phyloP scores from a whole-genome alignment of 2,113 vertebrate genomes.

The Clarias batrachus region DNA sequence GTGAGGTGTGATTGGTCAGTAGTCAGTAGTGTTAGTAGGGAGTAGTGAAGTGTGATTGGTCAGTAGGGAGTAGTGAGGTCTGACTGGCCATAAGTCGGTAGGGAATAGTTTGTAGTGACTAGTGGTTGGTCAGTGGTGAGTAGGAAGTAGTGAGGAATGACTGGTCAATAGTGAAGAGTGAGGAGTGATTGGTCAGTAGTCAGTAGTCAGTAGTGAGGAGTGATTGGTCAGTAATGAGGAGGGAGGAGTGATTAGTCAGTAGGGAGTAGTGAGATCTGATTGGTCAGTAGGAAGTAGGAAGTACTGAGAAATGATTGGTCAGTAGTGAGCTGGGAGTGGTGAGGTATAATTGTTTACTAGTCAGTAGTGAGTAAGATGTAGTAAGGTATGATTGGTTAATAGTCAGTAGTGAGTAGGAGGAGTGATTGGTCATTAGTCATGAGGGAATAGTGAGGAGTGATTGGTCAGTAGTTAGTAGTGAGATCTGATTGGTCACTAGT shows the following conservation, averaged over 20 bases:
- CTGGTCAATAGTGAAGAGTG: neutral
- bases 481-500: neutral
- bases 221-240: neutral
- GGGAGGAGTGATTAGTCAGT: neutral
- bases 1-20: neutral
- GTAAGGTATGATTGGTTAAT: neutral
- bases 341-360: too few species aligned
- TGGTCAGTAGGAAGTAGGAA: neutral
- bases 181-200: neutral
- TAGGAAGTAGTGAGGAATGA: neutral
- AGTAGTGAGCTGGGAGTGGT: neutral
- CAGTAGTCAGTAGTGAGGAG: neutral
- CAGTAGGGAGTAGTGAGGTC: neutral
- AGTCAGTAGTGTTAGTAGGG: neutral
- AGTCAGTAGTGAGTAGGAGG: neutral
- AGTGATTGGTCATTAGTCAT: neutral
- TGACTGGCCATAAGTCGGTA: neutral
- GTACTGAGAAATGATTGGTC: fast-evolving
- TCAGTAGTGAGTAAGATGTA: neutral
- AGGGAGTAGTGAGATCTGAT: neutral
- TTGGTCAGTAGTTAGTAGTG: neutral
- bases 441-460: neutral
- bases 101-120: neutral
- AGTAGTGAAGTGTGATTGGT: neutral
- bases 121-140: neutral